Evolutionary conservation across 1,140 invertebrate species (phyloP).

Genomic region (Akabosia matsudoensis): DNA sequence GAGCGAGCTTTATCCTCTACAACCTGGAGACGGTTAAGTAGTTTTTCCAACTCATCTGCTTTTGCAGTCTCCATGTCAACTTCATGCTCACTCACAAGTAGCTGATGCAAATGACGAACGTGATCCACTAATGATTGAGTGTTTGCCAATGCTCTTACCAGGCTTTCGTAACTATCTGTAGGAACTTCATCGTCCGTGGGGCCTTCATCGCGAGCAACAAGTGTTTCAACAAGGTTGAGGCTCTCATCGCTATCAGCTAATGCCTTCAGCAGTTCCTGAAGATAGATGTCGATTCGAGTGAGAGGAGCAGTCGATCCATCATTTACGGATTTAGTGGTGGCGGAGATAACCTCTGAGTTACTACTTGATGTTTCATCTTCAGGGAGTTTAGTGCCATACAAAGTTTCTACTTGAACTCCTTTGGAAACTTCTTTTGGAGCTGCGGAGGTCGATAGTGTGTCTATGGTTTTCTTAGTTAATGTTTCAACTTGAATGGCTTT

Average conservation of each 20-base stretch:
- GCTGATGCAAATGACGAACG: conserved; percentile 69
- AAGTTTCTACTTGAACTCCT: conserved; percentile 63
- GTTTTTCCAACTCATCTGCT: conserved; percentile 62
- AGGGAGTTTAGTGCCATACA: conserved; percentile 47
- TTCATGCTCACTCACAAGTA: conserved; percentile 70
- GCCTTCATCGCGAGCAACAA: conserved; percentile 17
- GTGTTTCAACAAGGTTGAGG: conserved; percentile 57
- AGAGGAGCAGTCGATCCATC: conserved; percentile 9
- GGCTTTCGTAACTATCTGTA: conserved; percentile 15
- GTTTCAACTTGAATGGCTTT: conserved; percentile 41
- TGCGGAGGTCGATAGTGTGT: not conserved
- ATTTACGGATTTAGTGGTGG: not conserved
- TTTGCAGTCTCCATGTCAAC: conserved; percentile 64
- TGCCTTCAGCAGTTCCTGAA: conserved; percentile 66
- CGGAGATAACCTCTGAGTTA: not conserved
- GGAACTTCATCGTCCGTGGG: not conserved
- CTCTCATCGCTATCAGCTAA: conserved; percentile 61
- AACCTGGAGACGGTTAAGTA: conserved; percentile 56
- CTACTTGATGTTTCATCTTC: not conserved
- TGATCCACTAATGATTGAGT: conserved; percentile 72
- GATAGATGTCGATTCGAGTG: conserved; percentile 73
- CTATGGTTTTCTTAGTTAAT: conserved; percentile 10
- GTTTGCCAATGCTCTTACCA: conserved; percentile 65
- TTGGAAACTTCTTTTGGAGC: conserved; percentile 26
- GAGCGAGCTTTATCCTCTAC: conserved; percentile 70